Percentiles rank a stretch among this genome's conserved stretches.
Evolutionary conservation across 1,140 invertebrate species (phyloP).

Genomic region (Mesaphorura yosii): DNA sequence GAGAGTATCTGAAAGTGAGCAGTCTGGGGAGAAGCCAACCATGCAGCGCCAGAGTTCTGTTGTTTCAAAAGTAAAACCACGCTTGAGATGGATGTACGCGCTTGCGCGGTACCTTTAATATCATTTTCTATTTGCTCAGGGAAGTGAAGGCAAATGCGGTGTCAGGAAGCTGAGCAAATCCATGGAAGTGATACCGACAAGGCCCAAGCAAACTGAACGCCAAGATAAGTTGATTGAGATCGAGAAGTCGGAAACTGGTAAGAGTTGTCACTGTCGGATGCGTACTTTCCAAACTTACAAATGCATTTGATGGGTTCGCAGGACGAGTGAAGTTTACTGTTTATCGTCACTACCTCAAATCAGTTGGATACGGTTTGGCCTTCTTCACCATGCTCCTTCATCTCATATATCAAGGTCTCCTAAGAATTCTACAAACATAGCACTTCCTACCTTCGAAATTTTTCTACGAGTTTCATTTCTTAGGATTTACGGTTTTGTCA

Average conservation of each 20-base stretch:
- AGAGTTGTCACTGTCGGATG: background rate
- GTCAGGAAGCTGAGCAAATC: background rate
- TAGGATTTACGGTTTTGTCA: slow-evolving; percentile 67
- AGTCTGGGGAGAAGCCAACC: background rate
- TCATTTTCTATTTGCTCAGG: slow-evolving; percentile 1
- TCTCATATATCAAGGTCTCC: slow-evolving; percentile 59
- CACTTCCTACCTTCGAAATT: slow-evolving; percentile 14
- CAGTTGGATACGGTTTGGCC: slow-evolving; percentile 50
- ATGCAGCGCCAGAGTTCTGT: slow-evolving; percentile 14
- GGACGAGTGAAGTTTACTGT: slow-evolving; percentile 40
- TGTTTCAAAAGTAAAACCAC: slow-evolving; percentile 5
- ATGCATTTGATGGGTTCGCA: background rate
- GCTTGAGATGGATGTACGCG: background rate
- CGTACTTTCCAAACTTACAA: background rate
- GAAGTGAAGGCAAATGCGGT: slow-evolving; percentile 11
- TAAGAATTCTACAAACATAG: background rate
- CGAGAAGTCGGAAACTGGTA: slow-evolving; percentile 44
- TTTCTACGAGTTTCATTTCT: slow-evolving; percentile 15
- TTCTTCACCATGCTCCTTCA: slow-evolving; percentile 67
- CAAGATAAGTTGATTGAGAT: slow-evolving; percentile 51
- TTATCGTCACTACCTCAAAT: slow-evolving; percentile 41
- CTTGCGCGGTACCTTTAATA: background rate
- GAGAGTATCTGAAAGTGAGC: slow-evolving; percentile 16
- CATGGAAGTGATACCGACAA: background rate
- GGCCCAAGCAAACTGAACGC: slow-evolving; percentile 27